Conservation (phyloP, 2,797 vertebrate genomes). For the Anolis apletophallus region DNA sequence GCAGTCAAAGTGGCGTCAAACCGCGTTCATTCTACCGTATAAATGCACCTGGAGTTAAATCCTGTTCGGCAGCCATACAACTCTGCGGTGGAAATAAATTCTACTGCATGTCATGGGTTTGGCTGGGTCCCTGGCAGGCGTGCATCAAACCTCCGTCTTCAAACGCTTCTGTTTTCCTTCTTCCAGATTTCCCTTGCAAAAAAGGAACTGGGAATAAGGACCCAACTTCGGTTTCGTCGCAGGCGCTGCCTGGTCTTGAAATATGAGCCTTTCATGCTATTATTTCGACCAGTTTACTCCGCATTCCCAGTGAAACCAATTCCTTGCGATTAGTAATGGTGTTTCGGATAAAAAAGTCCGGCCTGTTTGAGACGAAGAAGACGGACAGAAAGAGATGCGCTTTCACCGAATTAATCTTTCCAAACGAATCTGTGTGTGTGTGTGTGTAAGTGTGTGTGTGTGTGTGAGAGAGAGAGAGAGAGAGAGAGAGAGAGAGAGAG, state of each 20-base stretch:
- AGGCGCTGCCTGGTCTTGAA: neutral
- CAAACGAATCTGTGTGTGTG: no score
- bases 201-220: no score
- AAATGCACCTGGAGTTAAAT: no score
- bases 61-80: neutral
- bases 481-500: no score
- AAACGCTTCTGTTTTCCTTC: neutral
- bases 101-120: neutral
- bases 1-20: no score
- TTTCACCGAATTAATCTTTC: neutral
- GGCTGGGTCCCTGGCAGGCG: neutral
- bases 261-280: neutral
- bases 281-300: neutral
- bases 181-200: neutral
- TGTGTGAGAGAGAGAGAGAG: no score
- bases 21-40: no score
- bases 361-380: neutral
- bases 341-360: neutral
- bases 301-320: neutral
- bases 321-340: neutral
- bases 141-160: neutral
- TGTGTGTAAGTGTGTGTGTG: no score
- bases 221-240: no score
- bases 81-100: neutral
- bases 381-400: neutral